These are phyloP conservation scores for Microtus richardsoni DNA, from an alignment of 2,113 vertebrate species.

Conservation along the genomic window DNA sequence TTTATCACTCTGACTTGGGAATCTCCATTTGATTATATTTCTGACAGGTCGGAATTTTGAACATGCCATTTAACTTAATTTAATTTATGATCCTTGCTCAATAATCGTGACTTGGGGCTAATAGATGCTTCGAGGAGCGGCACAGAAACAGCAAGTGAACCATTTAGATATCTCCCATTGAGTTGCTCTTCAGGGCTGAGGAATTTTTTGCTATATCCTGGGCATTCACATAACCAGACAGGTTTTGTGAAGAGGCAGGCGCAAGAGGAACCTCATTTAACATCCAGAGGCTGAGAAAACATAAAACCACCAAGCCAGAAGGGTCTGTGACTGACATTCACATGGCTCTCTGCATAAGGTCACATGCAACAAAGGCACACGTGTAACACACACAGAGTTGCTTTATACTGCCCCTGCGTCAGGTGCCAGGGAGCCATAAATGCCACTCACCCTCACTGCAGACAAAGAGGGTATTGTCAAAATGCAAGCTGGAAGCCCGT, in stretches of 20 bases:
- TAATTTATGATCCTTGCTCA: slow-evolving; percentile 69
- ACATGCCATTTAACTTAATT: slow-evolving; percentile 58
- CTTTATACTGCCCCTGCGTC: neutral
- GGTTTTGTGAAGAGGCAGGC: slow-evolving; percentile 7
- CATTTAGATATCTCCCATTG: neutral
- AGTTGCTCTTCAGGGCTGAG: neutral
- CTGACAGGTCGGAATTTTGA: slow-evolving; percentile 52
- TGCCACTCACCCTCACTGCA: neutral
- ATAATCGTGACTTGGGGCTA: slow-evolving; percentile 24
- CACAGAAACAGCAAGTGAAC: neutral
- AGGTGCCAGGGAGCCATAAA: neutral
- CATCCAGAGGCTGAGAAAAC: slow-evolving; percentile 29
- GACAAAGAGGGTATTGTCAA: slow-evolving; percentile 44
- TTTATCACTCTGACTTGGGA: slow-evolving; percentile 41
- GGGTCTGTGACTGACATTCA: neutral
- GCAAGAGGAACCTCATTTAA: slow-evolving; percentile 20
- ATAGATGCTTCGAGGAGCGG: slow-evolving; percentile 34
- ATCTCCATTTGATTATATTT: slow-evolving; percentile 60
- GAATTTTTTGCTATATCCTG: neutral
- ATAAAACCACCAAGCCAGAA: slow-evolving; percentile 5
- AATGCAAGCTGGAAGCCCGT: neutral
- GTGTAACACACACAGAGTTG: neutral
- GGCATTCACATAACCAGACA: neutral
- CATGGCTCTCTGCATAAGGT: neutral
- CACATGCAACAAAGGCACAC: neutral